Percentiles rank a stretch among this genome's conserved stretches.
Conservation (phyloP, 2,888 invertebrate genomes). For the Xestia ashworthii region DNA sequence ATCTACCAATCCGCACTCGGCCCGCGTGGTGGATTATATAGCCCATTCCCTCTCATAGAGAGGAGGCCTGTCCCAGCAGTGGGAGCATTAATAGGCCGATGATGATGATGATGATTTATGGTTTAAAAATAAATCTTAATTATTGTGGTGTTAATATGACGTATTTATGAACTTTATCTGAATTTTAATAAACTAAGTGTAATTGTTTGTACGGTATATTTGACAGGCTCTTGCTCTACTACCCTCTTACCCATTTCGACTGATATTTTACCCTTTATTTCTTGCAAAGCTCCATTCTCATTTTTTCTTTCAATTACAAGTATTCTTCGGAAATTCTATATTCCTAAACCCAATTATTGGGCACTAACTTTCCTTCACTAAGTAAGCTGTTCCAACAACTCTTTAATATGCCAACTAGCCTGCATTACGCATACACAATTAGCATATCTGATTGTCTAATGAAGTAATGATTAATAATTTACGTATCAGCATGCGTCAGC, state of each 20-base stretch:
- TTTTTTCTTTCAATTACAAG: neutral
- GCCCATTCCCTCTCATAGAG: too few species aligned
- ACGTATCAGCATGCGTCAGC: constrained; percentile 66
- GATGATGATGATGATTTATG: too few species aligned
- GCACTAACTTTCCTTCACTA: neutral
- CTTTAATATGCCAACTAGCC: constrained; percentile 18
- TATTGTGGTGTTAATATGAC: neutral
- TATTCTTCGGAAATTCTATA: neutral
- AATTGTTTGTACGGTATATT: neutral
- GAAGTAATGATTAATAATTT: constrained; percentile 68
- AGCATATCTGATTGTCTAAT: constrained; percentile 65
- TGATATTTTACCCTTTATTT: neutral
- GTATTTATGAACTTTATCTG: neutral
- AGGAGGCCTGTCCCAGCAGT: too few species aligned
- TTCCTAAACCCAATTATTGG: too few species aligned
- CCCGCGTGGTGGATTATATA: too few species aligned
- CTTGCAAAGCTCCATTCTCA: too few species aligned
- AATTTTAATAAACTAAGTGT: neutral
- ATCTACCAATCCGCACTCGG: too few species aligned
- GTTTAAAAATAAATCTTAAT: neutral
- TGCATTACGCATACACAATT: constrained; percentile 47
- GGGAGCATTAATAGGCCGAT: too few species aligned
- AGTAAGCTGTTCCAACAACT: constrained; percentile 5
- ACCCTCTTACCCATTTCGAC: too few species aligned
- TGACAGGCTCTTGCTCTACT: neutral